Conservation (phyloP, 1,140 invertebrate genomes). For the Euwallacea similis region DNA sequence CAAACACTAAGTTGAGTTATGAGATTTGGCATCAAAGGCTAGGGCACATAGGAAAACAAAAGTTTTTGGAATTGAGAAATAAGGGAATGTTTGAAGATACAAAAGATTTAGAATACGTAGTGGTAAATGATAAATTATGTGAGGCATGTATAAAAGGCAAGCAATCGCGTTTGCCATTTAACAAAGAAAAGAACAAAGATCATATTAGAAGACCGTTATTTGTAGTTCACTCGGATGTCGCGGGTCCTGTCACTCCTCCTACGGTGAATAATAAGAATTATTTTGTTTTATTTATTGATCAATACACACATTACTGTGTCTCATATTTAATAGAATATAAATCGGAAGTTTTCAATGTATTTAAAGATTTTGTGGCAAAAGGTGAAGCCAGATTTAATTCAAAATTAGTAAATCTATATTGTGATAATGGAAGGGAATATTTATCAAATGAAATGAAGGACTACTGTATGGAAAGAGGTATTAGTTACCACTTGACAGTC, state of each 20-base stretch:
- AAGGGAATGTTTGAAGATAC: conserved; percentile 48
- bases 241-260: conserved; percentile 53
- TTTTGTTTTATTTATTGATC: conserved; percentile 52
- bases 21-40: conserved; percentile 37
- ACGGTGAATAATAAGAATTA: conserved; percentile 51
- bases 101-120: conserved; percentile 42
- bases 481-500: conserved; percentile 55
- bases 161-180: conserved; percentile 53
- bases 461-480: conserved; percentile 54
- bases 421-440: conserved; percentile 55
- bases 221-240: conserved; percentile 55
- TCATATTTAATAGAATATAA: conserved; percentile 50
- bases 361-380: conserved; percentile 50
- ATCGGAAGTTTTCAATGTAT: conserved; percentile 50
- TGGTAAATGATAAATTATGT: conserved; percentile 48
- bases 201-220: conserved; percentile 52
- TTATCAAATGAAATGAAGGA: conserved; percentile 53
- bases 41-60: conserved; percentile 24
- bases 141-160: conserved; percentile 56
- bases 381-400: conserved; percentile 51
- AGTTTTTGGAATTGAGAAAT: conserved; percentile 42
- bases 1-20: conserved; percentile 7
- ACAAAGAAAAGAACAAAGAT: conserved; percentile 48
- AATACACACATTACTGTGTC: conserved; percentile 51
- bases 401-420: conserved; percentile 52